phyloP scores from a whole-genome alignment of 1,140 invertebrate species.

The Camponotus pennsylvanicus region DNA sequence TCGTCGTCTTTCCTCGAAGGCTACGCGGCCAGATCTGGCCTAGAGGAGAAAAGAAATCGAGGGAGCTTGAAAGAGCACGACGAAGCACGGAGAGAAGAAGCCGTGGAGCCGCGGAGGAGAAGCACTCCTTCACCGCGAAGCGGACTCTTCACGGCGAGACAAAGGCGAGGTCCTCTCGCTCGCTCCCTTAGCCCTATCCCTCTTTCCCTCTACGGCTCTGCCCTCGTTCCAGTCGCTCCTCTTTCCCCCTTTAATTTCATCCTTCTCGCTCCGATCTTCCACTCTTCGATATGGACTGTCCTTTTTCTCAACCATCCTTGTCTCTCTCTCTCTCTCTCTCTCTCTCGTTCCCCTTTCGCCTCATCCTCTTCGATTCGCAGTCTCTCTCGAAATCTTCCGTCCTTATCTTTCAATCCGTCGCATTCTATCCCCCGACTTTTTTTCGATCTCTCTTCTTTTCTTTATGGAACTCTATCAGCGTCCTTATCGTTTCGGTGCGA shows the following conservation, averaged over 20 bases:
- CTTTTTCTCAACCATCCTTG: slow-evolving; percentile 11
- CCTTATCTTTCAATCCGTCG: slow-evolving; percentile 18
- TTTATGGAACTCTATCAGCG: slow-evolving; percentile 15
- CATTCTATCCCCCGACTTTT: slow-evolving; percentile 45
- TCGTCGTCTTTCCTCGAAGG: slow-evolving; percentile 69
- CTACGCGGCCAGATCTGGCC: slow-evolving; percentile 65
- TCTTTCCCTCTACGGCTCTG: slow-evolving; percentile 12
- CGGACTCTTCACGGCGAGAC: slow-evolving; percentile 57
- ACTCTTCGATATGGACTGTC: not conserved
- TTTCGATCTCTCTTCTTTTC: slow-evolving; percentile 51
- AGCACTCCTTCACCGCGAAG: slow-evolving; percentile 59
- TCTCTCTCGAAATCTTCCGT: not conserved
- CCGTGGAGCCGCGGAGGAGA: slow-evolving; percentile 61
- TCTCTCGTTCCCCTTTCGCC: slow-evolving; percentile 15
- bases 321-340: not conserved
- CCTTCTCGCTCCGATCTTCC: slow-evolving; percentile 17
- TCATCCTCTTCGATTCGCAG: slow-evolving; percentile 18
- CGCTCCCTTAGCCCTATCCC: slow-evolving; percentile 36
- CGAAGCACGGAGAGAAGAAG: slow-evolving; percentile 60
- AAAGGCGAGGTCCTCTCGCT: slow-evolving; percentile 59
- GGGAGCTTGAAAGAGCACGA: slow-evolving; percentile 69
- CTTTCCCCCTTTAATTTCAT: slow-evolving; percentile 48
- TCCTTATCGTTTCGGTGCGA: slow-evolving; percentile 38
- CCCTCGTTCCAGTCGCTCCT: slow-evolving; percentile 42
- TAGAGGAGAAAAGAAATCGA: slow-evolving; percentile 71